These are phyloP conservation scores for Chloroceryle inda DNA, from an alignment of 2,797 vertebrate genomes.

Conservation along the genomic window DNA sequence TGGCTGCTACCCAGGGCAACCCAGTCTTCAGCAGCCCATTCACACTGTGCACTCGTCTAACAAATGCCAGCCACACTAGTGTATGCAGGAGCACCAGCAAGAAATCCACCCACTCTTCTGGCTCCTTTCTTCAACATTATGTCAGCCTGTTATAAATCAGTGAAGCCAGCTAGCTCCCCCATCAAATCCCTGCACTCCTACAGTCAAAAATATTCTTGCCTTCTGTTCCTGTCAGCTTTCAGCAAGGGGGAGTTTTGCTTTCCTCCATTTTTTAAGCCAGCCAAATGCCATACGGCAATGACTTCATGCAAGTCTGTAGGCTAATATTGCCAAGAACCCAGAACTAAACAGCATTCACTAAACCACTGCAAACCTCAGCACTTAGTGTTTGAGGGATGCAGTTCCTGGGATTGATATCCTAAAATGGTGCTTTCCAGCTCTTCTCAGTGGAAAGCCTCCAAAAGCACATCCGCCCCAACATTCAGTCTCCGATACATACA, in stretches of 20 bases:
- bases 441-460: background rate
- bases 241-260: background rate
- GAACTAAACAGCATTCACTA: background rate
- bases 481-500: accelerated
- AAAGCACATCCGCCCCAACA: accelerated
- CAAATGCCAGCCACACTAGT: background rate
- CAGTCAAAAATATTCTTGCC: conserved; percentile 11
- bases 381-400: background rate
- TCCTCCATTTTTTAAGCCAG: background rate
- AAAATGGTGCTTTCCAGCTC: background rate
- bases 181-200: background rate
- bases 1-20: background rate
- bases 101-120: background rate
- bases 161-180: background rate
- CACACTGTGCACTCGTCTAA: accelerated
- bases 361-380: background rate
- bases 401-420: background rate
- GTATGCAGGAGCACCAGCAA: accelerated
- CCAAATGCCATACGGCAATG: background rate
- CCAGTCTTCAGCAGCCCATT: background rate
- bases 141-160: background rate
- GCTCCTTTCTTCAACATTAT: background rate
- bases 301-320: background rate
- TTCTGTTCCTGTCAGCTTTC: conserved; percentile 3
- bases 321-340: background rate